Evolutionary conservation across 2,797 vertebrate species (phyloP).

Genomic region (Trematomus bernacchii): DNA sequence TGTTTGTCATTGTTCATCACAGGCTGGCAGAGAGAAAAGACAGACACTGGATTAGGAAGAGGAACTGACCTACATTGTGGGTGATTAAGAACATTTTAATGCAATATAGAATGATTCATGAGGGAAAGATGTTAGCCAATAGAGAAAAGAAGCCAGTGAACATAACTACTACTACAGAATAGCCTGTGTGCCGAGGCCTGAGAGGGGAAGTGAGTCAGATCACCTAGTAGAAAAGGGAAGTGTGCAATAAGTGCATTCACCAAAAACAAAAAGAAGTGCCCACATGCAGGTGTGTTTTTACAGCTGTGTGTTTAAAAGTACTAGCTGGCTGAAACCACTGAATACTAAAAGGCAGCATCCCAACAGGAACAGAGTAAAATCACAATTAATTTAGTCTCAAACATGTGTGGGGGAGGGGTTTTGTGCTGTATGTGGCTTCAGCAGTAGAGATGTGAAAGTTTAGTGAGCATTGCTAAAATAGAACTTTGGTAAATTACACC

Average conservation of each 20-base stretch:
- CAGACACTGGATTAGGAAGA: slow-evolving; percentile 17
- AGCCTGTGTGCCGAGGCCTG: not conserved
- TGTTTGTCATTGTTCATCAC: slow-evolving; percentile 99
- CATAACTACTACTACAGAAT: slow-evolving; percentile 6
- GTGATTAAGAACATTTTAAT: slow-evolving; percentile 5
- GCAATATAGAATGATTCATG: slow-evolving; percentile 16
- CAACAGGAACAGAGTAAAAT: slow-evolving; percentile 12
- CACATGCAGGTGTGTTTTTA: slow-evolving; percentile 5
- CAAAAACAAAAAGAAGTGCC: slow-evolving; percentile 30
- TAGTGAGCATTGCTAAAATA: not conserved
- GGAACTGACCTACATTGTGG: not conserved
- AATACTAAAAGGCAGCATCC: not conserved
- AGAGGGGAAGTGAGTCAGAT: slow-evolving; percentile 47
- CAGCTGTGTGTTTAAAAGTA: slow-evolving; percentile 27
- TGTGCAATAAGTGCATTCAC: slow-evolving; percentile 4
- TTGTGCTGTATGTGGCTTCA: not conserved
- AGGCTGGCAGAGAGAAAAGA: slow-evolving; percentile 81
- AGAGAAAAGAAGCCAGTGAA: slow-evolving; percentile 8
- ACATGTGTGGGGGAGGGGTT: not conserved
- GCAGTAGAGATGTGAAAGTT: not conserved
- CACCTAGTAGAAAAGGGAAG: slow-evolving; percentile 53
- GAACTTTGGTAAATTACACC: not conserved
- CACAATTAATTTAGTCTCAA: not conserved
- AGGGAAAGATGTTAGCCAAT: slow-evolving; percentile 23
- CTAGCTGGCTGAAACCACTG: not conserved